A percentile compares a stretch with the other conserved stretches of the same genome.
Conservation (phyloP, 2,113 vertebrate species). For the Alces alces region DNA sequence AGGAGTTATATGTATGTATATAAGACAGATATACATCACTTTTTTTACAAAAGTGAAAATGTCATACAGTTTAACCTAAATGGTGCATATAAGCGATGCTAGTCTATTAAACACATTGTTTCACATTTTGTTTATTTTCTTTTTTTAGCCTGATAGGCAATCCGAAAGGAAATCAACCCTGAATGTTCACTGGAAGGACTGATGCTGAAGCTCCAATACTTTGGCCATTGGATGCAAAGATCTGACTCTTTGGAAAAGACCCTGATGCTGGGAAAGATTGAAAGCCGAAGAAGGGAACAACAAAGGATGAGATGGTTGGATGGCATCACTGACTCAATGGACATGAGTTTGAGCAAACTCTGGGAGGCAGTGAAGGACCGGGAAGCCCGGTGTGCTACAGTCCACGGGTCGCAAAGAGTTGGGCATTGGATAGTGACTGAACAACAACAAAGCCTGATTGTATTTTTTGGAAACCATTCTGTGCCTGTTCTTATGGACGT, state of each 20-base stretch:
- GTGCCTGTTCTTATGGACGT: not conserved
- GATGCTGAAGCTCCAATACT: not conserved
- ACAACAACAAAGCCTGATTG: not conserved
- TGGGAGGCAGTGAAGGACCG: not conserved
- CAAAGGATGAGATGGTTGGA: not conserved
- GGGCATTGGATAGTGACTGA: not conserved
- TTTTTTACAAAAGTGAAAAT: not conserved
- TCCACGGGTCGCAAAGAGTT: not conserved
- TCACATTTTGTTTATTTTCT: not conserved
- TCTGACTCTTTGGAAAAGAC: not conserved
- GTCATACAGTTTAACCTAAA: not conserved
- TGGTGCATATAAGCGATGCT: fast-evolving
- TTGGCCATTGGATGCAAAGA: not conserved
- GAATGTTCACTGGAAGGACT: not conserved
- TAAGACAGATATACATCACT: not conserved
- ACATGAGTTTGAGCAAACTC: not conserved
- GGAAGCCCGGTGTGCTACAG: not conserved
- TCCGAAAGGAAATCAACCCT: not conserved
- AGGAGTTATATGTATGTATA: not conserved
- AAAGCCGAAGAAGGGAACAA: not conserved
- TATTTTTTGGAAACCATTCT: not conserved
- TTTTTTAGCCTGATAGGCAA: not conserved
- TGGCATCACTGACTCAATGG: not conserved
- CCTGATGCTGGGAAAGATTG: not conserved
- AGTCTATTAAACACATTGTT: fast-evolving